Evolutionary conservation across 1,140 invertebrate genomes (phyloP).

Genomic region (Palaemon carinicauda): DNA sequence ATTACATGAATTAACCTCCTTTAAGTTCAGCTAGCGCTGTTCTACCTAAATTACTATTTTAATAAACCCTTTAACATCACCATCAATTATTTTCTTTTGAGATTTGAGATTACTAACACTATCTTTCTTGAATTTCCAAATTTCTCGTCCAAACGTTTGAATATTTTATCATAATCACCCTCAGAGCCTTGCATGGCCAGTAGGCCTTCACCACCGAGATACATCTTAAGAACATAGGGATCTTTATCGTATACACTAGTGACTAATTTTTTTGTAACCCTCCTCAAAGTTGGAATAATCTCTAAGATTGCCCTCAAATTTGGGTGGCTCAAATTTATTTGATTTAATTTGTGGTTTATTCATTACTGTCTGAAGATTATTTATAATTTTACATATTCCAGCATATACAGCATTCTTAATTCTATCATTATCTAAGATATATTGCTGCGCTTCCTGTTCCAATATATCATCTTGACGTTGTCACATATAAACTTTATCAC

Average conservation of each 20-base stretch:
- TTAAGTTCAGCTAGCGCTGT: background rate
- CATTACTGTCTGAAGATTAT: too few relatives aligned
- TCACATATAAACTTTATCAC: too few relatives aligned
- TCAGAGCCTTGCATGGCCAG: background rate
- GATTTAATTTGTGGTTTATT: background rate
- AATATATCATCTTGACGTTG: too few relatives aligned
- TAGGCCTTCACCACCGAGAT: background rate
- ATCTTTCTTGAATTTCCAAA: background rate
- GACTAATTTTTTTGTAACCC: too few relatives aligned
- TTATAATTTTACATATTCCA: too few relatives aligned
- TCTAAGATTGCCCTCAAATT: background rate
- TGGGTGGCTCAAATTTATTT: background rate
- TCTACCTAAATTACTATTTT: slow-evolving; percentile 5
- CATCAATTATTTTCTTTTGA: background rate
- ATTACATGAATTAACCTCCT: background rate
- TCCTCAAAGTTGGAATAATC: background rate
- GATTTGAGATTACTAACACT: background rate
- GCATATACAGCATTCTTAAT: too few relatives aligned
- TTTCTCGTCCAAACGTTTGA: background rate
- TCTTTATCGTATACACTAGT: background rate
- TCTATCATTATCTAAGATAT: too few relatives aligned
- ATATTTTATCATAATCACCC: background rate
- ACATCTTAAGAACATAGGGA: background rate
- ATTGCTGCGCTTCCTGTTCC: too few relatives aligned
- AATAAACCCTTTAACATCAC: background rate